Percentiles rank a stretch among this genome's conserved stretches.
Evolutionary conservation across 2,797 vertebrate genomes (phyloP).

Genomic region (Clarias pachynema): DNA sequence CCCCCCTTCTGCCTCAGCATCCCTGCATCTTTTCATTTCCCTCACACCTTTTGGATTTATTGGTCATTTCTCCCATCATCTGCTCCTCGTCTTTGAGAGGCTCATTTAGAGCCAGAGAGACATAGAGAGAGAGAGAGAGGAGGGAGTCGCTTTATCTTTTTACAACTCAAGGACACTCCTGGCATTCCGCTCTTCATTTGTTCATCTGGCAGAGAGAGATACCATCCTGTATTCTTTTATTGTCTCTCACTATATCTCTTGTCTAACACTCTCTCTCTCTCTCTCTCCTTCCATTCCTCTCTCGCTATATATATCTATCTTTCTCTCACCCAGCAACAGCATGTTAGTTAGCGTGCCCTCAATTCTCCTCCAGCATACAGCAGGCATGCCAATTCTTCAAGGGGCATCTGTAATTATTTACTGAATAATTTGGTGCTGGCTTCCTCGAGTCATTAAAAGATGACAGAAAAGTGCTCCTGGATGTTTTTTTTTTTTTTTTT

Average conservation of each 20-base stretch:
- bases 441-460: not conserved
- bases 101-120: slow-evolving; percentile 16
- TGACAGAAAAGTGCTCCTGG: not conserved
- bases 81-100: slow-evolving; percentile 27
- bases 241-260: slow-evolving; percentile 1
- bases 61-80: slow-evolving; percentile 39
- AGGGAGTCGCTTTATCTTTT: slow-evolving; percentile 18
- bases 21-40: slow-evolving; percentile 25
- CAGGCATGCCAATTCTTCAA: slow-evolving; percentile 15
- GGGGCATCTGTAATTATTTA: slow-evolving; percentile 3
- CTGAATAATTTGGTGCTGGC: not conserved
- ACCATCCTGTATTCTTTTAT: slow-evolving; percentile 1
- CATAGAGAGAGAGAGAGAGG: not conserved
- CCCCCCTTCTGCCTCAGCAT: not conserved
- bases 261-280: not conserved
- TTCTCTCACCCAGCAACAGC: not conserved
- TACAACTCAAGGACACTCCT: slow-evolving; percentile 12
- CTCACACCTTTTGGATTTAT: slow-evolving; percentile 32
- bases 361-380: not conserved
- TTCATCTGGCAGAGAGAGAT: slow-evolving; percentile 16
- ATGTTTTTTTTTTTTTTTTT: no score
- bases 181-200: slow-evolving; percentile 12
- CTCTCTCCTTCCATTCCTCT: not conserved
- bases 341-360: not conserved
- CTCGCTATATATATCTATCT: not conserved